phyloP scores from a whole-genome alignment of 2,888 invertebrate genomes.

The Campoplex capitator region DNA sequence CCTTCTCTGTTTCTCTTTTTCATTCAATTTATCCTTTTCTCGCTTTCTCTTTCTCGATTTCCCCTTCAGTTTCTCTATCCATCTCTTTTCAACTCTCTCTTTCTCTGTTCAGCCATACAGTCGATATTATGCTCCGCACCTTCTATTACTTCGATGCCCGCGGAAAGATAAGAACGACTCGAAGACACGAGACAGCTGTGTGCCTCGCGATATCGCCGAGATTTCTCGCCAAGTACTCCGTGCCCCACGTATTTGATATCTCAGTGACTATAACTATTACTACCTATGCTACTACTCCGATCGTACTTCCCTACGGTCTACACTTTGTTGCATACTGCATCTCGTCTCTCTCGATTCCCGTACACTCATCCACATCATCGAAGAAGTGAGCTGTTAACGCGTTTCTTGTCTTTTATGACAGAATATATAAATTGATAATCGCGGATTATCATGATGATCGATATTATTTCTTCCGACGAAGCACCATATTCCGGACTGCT shows the following conservation, averaged over 20 bases:
- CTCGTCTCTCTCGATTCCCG: neutral
- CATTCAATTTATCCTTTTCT: constrained; percentile 4
- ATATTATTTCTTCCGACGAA: neutral
- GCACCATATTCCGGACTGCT: neutral
- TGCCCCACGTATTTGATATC: constrained; percentile 20
- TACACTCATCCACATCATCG: constrained; percentile 18
- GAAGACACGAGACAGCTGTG: constrained; percentile 39
- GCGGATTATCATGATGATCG: too few relatives aligned
- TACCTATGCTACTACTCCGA: constrained; percentile 10
- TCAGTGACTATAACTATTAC: constrained; percentile 18
- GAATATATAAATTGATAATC: neutral
- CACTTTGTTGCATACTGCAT: constrained; percentile 54
- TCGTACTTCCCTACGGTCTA: neutral
- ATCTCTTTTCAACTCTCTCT: constrained; percentile 15
- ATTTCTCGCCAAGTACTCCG: constrained; percentile 24
- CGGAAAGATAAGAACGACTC: constrained; percentile 57
- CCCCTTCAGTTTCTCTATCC: neutral
- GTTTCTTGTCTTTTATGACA: constrained; percentile 27
- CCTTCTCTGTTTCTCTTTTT: constrained; percentile 10
- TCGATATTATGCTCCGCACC: constrained; percentile 67
- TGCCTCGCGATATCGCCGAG: constrained; percentile 44
- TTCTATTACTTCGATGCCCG: constrained; percentile 67
- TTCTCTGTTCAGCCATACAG: constrained; percentile 34
- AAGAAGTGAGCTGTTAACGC: constrained; percentile 33
- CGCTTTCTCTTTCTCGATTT: constrained; percentile 5